Conservation (phyloP, 92 coral and sea anemone species). For the Epizoanthus illoricatus region DNA sequence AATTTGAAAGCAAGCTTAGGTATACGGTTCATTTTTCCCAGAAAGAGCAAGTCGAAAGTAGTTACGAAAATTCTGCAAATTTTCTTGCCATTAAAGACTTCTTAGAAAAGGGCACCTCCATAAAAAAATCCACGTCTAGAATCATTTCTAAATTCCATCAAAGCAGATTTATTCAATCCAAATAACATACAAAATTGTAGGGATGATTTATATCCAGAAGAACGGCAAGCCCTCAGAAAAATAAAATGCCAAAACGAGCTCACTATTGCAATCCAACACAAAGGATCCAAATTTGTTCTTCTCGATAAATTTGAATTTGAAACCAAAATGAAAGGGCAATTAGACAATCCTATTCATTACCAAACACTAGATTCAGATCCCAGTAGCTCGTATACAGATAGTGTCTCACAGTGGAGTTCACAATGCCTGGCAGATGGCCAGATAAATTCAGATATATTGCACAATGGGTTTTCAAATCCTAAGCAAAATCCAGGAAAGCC, state of each 20-base stretch:
- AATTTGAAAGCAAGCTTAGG: not conserved
- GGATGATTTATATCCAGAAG: not conserved
- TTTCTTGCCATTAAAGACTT: not conserved
- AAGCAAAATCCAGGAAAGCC: slow-evolving; percentile 50
- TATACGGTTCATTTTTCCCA: not conserved
- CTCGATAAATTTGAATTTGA: not conserved
- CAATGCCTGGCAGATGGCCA: slow-evolving; percentile 48
- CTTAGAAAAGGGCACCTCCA: not conserved
- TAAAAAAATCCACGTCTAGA: too few species aligned
- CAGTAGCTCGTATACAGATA: slow-evolving; percentile 4
- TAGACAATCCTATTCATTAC: slow-evolving; percentile 51
- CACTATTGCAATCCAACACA: not conserved
- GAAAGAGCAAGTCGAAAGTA: not conserved
- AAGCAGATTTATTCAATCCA: not conserved
- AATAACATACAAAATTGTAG: not conserved
- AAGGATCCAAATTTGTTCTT: not conserved
- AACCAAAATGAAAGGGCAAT: slow-evolving; percentile 44
- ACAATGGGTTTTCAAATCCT: slow-evolving; percentile 42
- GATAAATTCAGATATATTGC: slow-evolving; percentile 44
- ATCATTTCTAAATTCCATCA: too few species aligned
- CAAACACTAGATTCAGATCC: slow-evolving; percentile 42
- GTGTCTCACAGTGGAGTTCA: slow-evolving; percentile 36
- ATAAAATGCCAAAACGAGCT: not conserved
- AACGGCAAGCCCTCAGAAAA: not conserved
- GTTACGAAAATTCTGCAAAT: not conserved